These are phyloP conservation scores for Drosophila niveifrons DNA, from an alignment of 2,888 invertebrate genomes.

Conservation along the genomic window DNA sequence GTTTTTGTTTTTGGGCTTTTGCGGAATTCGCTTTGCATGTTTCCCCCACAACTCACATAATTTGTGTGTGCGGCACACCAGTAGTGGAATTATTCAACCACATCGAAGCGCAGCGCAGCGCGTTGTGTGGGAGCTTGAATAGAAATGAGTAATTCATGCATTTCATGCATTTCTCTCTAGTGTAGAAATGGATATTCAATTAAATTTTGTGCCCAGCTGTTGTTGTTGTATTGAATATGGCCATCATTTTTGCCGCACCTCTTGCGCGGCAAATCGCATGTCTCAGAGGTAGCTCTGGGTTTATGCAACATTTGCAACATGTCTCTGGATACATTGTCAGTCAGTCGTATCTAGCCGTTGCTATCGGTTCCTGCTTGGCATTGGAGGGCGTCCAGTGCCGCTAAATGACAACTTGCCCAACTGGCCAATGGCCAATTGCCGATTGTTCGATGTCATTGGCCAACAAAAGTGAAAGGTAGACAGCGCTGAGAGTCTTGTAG, in stretches of 20 bases:
- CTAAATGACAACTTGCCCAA: constrained; percentile 6
- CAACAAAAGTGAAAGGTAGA: constrained; percentile 80
- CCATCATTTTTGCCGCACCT: constrained; percentile 19
- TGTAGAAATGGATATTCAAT: constrained; percentile 61
- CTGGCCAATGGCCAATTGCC: constrained; percentile 37
- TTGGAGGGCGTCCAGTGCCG: constrained; percentile 68
- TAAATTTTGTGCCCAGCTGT: constrained; percentile 52
- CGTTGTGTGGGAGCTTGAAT: constrained; percentile 34
- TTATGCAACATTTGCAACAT: constrained; percentile 66
- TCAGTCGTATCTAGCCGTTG: constrained; percentile 34
- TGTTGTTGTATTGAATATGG: constrained; percentile 3
- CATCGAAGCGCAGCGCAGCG: constrained; percentile 7
- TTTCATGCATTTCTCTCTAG: constrained; percentile 62
- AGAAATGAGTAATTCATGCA: constrained; percentile 38
- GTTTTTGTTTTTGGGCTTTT: constrained; percentile 6
- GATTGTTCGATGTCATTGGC: constrained; percentile 72
- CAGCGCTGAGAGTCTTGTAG: constrained; percentile 52
- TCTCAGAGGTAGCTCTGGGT: constrained; percentile 39
- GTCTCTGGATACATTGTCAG: constrained; percentile 18
- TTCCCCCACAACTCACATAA: constrained; percentile 38
- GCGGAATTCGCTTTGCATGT: constrained; percentile 47
- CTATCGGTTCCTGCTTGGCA: constrained; percentile 79
- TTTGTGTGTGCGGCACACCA: constrained; percentile 7
- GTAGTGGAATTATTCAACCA: constrained; percentile 49
- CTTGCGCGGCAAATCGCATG: constrained; percentile 64